Percentiles rank a stretch among this genome's conserved stretches.
Conservation (phyloP, 2,888 invertebrate genomes). For the Sinohyriopsis cumingii region DNA sequence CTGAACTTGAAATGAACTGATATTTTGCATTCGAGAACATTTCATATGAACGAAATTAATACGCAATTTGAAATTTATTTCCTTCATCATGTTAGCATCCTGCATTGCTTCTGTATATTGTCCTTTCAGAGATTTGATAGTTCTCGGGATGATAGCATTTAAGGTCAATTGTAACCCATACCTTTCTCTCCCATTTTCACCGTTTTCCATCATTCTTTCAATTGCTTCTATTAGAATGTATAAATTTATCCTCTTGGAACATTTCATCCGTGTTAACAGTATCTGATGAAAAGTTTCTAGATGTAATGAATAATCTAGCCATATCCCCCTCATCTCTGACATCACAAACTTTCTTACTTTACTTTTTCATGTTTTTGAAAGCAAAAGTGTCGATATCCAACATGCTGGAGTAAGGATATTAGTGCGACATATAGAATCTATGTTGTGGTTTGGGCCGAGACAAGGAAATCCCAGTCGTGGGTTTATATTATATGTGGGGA, state of each 20-base stretch:
- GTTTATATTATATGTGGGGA: no score
- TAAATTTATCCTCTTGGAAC: slow-evolving; percentile 13
- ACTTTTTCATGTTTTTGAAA: slow-evolving; percentile 7
- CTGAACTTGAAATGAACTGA: slow-evolving; percentile 11
- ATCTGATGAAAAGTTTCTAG: background rate
- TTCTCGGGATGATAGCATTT: slow-evolving; percentile 9
- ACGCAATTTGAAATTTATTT: slow-evolving; percentile 15
- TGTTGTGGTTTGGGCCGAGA: no score
- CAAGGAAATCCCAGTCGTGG: no score
- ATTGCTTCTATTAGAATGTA: slow-evolving; percentile 8
- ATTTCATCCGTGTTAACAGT: slow-evolving; percentile 11
- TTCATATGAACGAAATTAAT: slow-evolving; percentile 7
- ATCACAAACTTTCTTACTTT: slow-evolving; percentile 19
- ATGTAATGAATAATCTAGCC: slow-evolving; percentile 12
- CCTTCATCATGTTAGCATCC: slow-evolving; percentile 15
- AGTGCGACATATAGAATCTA: no score
- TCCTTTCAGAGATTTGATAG: slow-evolving; percentile 12
- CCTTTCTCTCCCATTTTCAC: slow-evolving; percentile 8
- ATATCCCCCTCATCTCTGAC: slow-evolving; percentile 24
- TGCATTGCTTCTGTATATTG: slow-evolving; percentile 13
- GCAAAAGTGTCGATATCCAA: slow-evolving; percentile 19
- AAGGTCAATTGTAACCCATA: slow-evolving; percentile 18
- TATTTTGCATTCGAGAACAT: slow-evolving; percentile 15
- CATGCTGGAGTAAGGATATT: no score
- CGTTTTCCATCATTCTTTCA: slow-evolving; percentile 1